Base-by-base conservation (phyloP, 1,140 invertebrate species). In the Camponotus vicinus region DNA sequence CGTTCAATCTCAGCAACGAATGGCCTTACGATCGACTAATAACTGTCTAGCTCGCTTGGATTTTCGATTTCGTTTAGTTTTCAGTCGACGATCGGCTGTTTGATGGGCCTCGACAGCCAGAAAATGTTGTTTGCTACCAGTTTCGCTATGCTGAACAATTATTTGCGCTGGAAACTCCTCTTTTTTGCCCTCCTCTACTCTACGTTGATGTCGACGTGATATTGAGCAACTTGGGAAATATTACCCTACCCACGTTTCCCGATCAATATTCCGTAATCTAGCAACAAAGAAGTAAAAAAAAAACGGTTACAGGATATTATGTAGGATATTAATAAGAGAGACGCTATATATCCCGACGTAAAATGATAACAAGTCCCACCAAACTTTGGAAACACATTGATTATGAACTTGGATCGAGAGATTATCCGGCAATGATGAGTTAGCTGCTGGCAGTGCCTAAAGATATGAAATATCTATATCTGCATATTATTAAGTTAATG, bases 1-100 rank as follows among this genome's bases (percentile, higher is more conserved):
- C 40, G 40, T 69, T 80, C 77, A 69, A 80, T 69, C 34, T 80
- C 49, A n/a, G 13, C n/a, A 40, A 42, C 49, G 49, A 57, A 69
- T 69, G 77, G 57, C n/a, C 61, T 57, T 69, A 15, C 77, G n/a
- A 55, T 69, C 63, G 13, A 40, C n/a, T 67, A 61, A 27, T 27
- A 59, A 27, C 73, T 75, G 8, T 78, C 27, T 32, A 37, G 52
- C n/a, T 32, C 55, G 21, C 40, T 45, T 34, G 76, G 42, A 18
- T 78, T 76, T 34, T 15, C 75, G 21, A 45, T 45, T 21, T 40
- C 34, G 55, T 13, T 69, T 49, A 40, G 55, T 80, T 69, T 80
- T 80, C 49, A 40, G 21, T 40, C 18, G 45, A 67, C 21, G n/a
- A 8, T 55, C 15, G 34, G 1, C 13, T 13, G 2, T 15, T 57